Percentiles rank a stretch among this genome's conserved stretches.
phyloP scores from a whole-genome alignment of 2,113 vertebrate genomes.

The Pseudorasbora parva region DNA sequence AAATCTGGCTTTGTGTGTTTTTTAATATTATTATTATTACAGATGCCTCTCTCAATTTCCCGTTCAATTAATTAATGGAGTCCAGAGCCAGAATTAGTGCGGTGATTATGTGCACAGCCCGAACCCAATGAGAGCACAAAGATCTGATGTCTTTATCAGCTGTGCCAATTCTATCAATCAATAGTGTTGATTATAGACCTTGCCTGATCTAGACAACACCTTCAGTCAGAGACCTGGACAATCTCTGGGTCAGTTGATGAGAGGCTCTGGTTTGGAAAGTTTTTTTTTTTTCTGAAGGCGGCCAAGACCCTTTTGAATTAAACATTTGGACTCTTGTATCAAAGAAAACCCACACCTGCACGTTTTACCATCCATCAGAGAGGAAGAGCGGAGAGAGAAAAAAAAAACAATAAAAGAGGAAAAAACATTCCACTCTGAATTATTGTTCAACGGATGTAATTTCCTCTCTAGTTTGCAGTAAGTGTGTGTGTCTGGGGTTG shows the following conservation, averaged over 20 bases:
- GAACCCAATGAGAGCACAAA: not conserved
- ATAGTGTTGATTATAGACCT: slow-evolving; percentile 20
- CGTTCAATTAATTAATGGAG: slow-evolving; percentile 45
- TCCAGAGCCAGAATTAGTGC: slow-evolving; percentile 1
- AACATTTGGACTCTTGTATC: slow-evolving; percentile 63
- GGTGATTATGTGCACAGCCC: not conserved
- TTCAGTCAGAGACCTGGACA: slow-evolving; percentile 30
- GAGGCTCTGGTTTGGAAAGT: slow-evolving; percentile 18
- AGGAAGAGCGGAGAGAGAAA: slow-evolving; percentile 39
- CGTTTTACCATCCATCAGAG: slow-evolving; percentile 60
- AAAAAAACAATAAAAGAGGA: slow-evolving; percentile 56
- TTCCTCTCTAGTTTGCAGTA: slow-evolving; percentile 64
- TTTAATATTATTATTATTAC: slow-evolving; percentile 24
- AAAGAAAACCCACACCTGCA: slow-evolving; percentile 61
- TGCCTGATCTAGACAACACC: slow-evolving; percentile 18
- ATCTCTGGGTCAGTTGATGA: slow-evolving; percentile 4
- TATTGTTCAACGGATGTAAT: slow-evolving; percentile 76
- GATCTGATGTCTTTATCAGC: slow-evolving; percentile 35
- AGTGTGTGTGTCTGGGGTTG: slow-evolving; percentile 5
- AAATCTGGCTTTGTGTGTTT: slow-evolving; percentile 46
- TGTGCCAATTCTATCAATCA: not conserved
- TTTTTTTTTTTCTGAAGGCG: slow-evolving; percentile 2
- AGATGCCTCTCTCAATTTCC: slow-evolving; percentile 38
- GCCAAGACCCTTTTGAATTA: slow-evolving; percentile 45
- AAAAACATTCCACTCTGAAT: slow-evolving; percentile 77